These are phyloP conservation scores for Drosophila neonasuta DNA, from an alignment of 2,888 invertebrate genomes.

Conservation along the genomic window DNA sequence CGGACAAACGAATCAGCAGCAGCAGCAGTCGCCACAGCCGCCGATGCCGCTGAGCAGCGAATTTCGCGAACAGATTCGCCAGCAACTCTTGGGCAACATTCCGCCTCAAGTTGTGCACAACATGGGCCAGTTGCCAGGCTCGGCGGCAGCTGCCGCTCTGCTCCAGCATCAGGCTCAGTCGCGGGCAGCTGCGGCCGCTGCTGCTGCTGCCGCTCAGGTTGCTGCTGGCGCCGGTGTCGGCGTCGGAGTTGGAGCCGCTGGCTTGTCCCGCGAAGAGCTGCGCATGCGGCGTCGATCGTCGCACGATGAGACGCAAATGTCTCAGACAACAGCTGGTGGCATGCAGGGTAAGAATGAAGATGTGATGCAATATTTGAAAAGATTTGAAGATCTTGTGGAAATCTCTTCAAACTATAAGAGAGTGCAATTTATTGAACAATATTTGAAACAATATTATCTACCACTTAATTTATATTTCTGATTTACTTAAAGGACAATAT, in stretches of 20 bases:
- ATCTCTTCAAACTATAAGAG: too few species aligned
- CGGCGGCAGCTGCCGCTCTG: constrained; percentile 80
- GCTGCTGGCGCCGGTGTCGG: constrained; percentile 39
- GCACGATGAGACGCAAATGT: constrained; percentile 82
- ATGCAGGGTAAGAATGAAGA: constrained; percentile 76
- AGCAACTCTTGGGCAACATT: constrained; percentile 79
- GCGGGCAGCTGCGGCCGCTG: constrained; percentile 79
- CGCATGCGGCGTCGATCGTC: constrained; percentile 82
- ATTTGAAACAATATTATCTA: too few species aligned
- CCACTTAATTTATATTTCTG: too few species aligned
- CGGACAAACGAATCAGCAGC: constrained; percentile 47
- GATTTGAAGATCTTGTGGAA: too few species aligned
- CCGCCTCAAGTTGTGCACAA: constrained; percentile 78
- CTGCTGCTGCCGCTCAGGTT: constrained; percentile 73
- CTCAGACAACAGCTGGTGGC: constrained; percentile 71
- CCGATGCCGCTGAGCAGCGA: constrained; percentile 80
- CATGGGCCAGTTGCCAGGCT: constrained; percentile 78
- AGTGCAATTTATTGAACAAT: background rate
- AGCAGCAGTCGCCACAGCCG: constrained; percentile 58
- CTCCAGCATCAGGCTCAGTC: constrained; percentile 81
- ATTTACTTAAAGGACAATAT: too few species aligned
- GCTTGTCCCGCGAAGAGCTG: constrained; percentile 81
- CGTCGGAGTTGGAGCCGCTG: constrained; percentile 51
- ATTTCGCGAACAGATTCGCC: constrained; percentile 82
- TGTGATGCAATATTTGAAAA: too few species aligned